phyloP scores from a whole-genome alignment of 1,140 invertebrate genomes.

The Drosophila ogumai region DNA sequence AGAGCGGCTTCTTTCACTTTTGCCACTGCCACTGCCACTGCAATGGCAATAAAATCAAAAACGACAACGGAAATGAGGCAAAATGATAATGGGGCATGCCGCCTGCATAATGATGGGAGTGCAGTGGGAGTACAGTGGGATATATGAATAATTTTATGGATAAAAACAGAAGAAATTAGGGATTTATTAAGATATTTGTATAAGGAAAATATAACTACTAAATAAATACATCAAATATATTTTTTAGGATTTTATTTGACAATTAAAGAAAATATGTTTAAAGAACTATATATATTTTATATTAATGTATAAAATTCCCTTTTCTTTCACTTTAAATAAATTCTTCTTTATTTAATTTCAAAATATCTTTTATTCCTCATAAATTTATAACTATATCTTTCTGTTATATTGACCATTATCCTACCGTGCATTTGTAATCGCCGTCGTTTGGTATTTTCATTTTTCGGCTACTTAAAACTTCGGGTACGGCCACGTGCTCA shows the following conservation, averaged over 20 bases:
- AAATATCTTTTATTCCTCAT: not conserved
- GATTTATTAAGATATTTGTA: not conserved
- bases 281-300: not conserved
- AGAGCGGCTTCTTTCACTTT: conserved; percentile 18
- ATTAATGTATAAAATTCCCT: too few species aligned
- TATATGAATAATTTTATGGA: not conserved
- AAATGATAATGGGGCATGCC: conserved; percentile 74
- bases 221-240: not conserved
- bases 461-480: conserved; percentile 22
- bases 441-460: conserved; percentile 19
- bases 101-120: conserved; percentile 67
- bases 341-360: not conserved
- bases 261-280: not conserved
- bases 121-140: conserved; percentile 22
- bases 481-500: conserved; percentile 28
- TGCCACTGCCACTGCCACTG: not conserved
- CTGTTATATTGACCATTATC: too few species aligned
- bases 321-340: too few species aligned
- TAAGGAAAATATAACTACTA: not conserved
- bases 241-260: not conserved
- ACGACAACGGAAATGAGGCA: conserved; percentile 71
- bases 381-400: not conserved
- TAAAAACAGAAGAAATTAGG: not conserved
- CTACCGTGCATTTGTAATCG: conserved; percentile 3
- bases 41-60: conserved; percentile 38